Base-by-base conservation (phyloP, 2,797 vertebrate species). In the Chloroceryle amazona region DNA sequence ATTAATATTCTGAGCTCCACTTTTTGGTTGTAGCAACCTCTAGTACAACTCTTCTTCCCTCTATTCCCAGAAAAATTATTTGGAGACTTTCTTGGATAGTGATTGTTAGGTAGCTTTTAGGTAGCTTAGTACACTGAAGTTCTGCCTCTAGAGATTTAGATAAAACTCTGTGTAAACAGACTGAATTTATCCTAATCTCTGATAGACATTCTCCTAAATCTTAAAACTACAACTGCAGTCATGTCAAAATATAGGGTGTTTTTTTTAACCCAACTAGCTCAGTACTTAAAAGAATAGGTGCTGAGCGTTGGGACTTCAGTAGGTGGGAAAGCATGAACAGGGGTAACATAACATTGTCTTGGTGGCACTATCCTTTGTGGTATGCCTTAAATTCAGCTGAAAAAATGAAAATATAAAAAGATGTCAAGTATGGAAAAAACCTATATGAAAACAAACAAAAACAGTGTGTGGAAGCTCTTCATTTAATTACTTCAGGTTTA, bases 401-500 rank as follows among this genome's bases (percentile, higher is more conserved):
- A 80, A 73, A 73, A 79, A 54, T 8, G 31, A 68, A 86, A 60
- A 73, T 33, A 37, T 31, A 15, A 68, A 54, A 29, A 86, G 37
- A 13, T 89, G 65, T 49, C 26, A 73, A 55, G 28, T n/a, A 14
- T 44, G 31, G 35, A 23, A 84, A 79, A 76, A 74, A 44, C 0
- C 6, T 42, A 39, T 78, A 60, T 33, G 63, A 94, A 95, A 80
- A 41, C 85, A 93, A 65, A 90, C 5, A 29, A 91, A 93, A 96
- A 57, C 46, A 96, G 76, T 78, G 82, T 88, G 75, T 39, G 71
- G 92, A 96, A 96, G 21, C n/a, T 88, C 79, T 97, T 98, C 96
- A 97, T 98, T 98, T 97, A 96, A 97, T 98, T 97, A 96, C 71
- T 90, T 35, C 58, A 97, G 92, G 93, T 97, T 97, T 97, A 92